Conservation (phyloP, 2,797 vertebrate species). For the Spinus pinus region DNA sequence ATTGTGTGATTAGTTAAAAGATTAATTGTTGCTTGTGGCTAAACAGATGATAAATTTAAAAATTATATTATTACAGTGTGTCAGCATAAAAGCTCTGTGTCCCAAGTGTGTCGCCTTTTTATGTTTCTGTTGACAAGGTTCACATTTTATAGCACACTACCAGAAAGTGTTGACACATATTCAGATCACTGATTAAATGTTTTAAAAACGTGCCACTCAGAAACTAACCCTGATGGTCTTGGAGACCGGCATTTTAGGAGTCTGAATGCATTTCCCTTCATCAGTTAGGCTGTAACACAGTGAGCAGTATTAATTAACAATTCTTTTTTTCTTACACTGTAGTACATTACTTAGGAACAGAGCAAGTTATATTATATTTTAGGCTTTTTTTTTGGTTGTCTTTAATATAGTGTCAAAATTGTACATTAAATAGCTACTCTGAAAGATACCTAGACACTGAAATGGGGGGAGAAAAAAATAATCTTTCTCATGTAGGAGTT, state of each 20-base stretch:
- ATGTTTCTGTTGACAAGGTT: conserved; percentile 81
- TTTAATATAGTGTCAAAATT: background rate
- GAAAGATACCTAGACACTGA: background rate
- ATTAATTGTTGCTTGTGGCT: conserved; percentile 77
- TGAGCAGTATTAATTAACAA: conserved; percentile 57
- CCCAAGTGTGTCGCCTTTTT: conserved; percentile 78
- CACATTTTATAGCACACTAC: conserved; percentile 76
- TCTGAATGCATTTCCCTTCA: conserved; percentile 49
- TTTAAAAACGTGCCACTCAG: conserved; percentile 82
- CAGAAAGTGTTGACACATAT: conserved; percentile 83
- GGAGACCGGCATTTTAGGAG: conserved; percentile 69
- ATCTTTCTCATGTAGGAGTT: background rate
- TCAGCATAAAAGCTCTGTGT: conserved; percentile 76
- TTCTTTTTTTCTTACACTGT: background rate
- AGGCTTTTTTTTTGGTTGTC: background rate
- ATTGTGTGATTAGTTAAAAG: conserved; percentile 66
- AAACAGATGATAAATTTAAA: conserved; percentile 80
- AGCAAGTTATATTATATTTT: background rate
- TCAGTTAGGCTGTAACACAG: conserved; percentile 38
- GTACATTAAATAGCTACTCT: background rate
- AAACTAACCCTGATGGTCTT: conserved; percentile 80
- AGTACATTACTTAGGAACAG: background rate
- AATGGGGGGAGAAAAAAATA: background rate
- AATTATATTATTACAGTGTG: conserved; percentile 76
- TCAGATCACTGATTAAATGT: conserved; percentile 82